These are phyloP conservation scores for Antennarius striatus DNA, from an alignment of 2,113 vertebrate genomes.

Conservation along the genomic window DNA sequence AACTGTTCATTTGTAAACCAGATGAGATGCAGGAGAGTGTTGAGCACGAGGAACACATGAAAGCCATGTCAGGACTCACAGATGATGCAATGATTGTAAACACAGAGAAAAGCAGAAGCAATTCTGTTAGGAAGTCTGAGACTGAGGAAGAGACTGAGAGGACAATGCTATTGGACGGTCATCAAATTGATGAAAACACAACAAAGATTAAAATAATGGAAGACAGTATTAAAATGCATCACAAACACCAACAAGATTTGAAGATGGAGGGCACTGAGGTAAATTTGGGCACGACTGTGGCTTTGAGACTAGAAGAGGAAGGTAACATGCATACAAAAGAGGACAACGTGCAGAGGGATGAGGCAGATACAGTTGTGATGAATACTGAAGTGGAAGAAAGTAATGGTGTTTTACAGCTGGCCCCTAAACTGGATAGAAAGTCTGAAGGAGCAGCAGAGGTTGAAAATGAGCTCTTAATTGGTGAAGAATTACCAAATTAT, in stretches of 20 bases:
- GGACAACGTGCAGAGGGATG: not conserved
- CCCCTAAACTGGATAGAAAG: slow-evolving; percentile 1
- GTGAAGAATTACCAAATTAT: not conserved
- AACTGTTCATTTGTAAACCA: not conserved
- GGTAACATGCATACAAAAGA: not conserved
- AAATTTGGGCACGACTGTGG: not conserved
- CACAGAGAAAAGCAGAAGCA: not conserved
- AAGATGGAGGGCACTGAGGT: not conserved
- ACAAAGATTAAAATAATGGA: slow-evolving; percentile 5
- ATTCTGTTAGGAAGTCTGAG: not conserved
- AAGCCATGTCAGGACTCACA: not conserved
- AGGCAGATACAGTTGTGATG: not conserved
- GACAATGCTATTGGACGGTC: not conserved
- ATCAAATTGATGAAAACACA: slow-evolving; percentile 3
- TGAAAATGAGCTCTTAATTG: not conserved
- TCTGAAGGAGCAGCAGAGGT: not conserved
- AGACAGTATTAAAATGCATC: slow-evolving; percentile 1
- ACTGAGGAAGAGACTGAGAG: not conserved
- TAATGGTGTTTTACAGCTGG: not conserved
- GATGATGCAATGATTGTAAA: slow-evolving; percentile 4
- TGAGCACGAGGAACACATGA: not conserved
- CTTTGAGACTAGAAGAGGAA: slow-evolving; percentile 13
- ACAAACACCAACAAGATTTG: slow-evolving; percentile 7
- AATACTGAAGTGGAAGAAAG: slow-evolving; percentile 13
- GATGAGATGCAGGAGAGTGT: not conserved